Percentiles rank a stretch among this genome's conserved stretches.
phyloP scores from a whole-genome alignment of 1,140 invertebrate species.

The Melanaphis sacchari region DNA sequence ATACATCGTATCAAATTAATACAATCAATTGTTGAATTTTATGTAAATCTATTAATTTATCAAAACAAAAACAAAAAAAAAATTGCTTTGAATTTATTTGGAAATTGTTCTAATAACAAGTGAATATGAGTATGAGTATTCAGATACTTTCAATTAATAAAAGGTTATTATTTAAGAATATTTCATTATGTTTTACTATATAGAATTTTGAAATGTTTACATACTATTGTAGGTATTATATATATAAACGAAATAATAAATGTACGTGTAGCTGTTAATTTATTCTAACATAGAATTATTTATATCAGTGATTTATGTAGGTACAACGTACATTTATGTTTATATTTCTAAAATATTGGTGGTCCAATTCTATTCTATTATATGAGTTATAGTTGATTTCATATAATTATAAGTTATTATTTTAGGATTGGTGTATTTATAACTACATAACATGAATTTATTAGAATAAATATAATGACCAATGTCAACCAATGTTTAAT shows the following conservation, averaged over 20 bases:
- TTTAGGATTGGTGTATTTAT: neutral
- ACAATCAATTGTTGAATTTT: neutral
- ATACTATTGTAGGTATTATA: neutral
- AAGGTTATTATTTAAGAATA: too few species aligned
- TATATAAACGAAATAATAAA: neutral
- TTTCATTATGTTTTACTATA: too few species aligned
- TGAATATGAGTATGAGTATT: neutral
- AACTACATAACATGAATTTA: neutral
- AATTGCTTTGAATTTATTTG: neutral
- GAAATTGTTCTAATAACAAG: neutral
- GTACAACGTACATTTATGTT: neutral
- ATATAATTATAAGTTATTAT: neutral
- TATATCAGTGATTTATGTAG: neutral
- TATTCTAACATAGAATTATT: neutral
- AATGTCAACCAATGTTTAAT: neutral
- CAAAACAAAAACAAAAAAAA: neutral
- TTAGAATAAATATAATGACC: neutral
- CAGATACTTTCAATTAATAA: neutral
- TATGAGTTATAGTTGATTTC: neutral
- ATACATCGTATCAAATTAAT: neutral
- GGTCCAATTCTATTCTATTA: neutral
- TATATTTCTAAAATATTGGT: too few species aligned
- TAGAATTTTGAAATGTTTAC: too few species aligned
- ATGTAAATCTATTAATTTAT: neutral
- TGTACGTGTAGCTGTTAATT: neutral